Conservation (phyloP, 1,140 invertebrate species). For the Hetaerina americana region DNA sequence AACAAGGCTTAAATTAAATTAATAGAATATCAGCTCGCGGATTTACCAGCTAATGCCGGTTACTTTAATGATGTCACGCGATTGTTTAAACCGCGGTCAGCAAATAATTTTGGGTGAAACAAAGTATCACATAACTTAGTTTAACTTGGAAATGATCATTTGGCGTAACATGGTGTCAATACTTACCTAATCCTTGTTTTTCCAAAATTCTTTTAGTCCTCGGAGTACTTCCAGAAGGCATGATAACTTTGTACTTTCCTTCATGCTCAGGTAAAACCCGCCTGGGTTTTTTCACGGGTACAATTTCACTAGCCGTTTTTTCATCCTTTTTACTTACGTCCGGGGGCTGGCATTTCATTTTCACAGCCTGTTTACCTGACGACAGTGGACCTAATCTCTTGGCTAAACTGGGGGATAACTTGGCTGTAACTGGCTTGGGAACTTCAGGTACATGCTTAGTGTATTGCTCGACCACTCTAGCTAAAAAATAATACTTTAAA, state of each 20-base stretch:
- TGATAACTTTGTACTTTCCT: slow-evolving; percentile 31
- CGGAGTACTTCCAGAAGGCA: slow-evolving; percentile 28
- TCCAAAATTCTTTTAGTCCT: slow-evolving; percentile 30
- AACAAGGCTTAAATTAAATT: no score
- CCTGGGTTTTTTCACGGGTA: slow-evolving; percentile 25
- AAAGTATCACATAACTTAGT: no score
- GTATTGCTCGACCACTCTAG: neutral
- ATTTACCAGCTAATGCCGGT: no score
- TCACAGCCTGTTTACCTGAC: slow-evolving; percentile 20
- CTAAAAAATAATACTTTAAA: neutral
- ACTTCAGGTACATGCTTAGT: neutral
- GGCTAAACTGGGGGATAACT: slow-evolving; percentile 26
- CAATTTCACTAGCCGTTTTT: slow-evolving; percentile 12
- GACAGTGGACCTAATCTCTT: slow-evolving; percentile 25
- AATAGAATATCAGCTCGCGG: no score
- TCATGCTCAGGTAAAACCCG: slow-evolving; percentile 30
- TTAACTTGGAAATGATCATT: no score
- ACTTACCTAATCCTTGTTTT: slow-evolving; percentile 13
- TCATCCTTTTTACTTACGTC: neutral
- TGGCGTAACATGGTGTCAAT: no score
- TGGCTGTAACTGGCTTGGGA: neutral
- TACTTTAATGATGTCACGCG: no score
- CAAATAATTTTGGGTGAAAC: no score
- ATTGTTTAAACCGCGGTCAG: no score
- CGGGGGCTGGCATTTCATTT: slow-evolving; percentile 6